Percentiles rank a stretch among this genome's conserved stretches.
phyloP scores from a whole-genome alignment of 1,140 invertebrate genomes.

The Drosophila kanapiae region DNA sequence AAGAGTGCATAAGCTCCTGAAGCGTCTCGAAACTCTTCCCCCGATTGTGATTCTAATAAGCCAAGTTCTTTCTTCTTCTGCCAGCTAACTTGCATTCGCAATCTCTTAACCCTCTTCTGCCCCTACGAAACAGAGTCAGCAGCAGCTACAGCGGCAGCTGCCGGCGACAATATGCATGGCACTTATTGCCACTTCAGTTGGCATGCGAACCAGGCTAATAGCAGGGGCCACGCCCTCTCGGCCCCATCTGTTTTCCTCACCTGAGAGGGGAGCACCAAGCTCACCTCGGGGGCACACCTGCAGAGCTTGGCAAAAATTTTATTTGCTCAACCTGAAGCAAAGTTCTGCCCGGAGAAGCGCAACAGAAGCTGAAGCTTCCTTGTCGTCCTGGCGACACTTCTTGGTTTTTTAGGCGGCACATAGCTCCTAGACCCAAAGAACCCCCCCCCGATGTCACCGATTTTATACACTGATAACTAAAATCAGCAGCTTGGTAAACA shows the following conservation, averaged over 20 bases:
- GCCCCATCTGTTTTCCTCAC: slow-evolving; percentile 1
- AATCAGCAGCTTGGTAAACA: too few relatives aligned
- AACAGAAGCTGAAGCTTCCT: slow-evolving; percentile 47
- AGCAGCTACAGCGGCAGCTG: slow-evolving; percentile 41
- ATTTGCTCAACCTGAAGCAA: slow-evolving; percentile 59
- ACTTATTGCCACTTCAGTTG: slow-evolving; percentile 82
- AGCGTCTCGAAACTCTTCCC: slow-evolving; percentile 14
- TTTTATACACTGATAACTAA: slow-evolving; percentile 8
- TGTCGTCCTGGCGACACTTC: slow-evolving; percentile 54
- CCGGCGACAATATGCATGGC: slow-evolving; percentile 72
- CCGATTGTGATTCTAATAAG: slow-evolving; percentile 43
- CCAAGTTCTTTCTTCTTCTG: slow-evolving; percentile 18
- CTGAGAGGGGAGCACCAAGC: slow-evolving; percentile 5
- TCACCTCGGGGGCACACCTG: slow-evolving; percentile 16
- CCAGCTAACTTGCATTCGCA: slow-evolving; percentile 32
- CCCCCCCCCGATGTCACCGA: background rate
- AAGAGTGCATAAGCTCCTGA: background rate
- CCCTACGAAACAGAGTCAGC: slow-evolving; percentile 2
- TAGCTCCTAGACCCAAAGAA: background rate
- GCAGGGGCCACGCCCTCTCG: slow-evolving; percentile 11
- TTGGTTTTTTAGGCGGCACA: slow-evolving; percentile 40
- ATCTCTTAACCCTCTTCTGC: slow-evolving; percentile 26
- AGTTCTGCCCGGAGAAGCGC: slow-evolving; percentile 30
- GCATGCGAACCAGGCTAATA: slow-evolving; percentile 72
- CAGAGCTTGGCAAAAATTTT: slow-evolving; percentile 53